A percentile compares a stretch with the other conserved stretches of the same genome.
phyloP scores from a whole-genome alignment of 1,140 invertebrate species.

The Drosophila azteca region DNA sequence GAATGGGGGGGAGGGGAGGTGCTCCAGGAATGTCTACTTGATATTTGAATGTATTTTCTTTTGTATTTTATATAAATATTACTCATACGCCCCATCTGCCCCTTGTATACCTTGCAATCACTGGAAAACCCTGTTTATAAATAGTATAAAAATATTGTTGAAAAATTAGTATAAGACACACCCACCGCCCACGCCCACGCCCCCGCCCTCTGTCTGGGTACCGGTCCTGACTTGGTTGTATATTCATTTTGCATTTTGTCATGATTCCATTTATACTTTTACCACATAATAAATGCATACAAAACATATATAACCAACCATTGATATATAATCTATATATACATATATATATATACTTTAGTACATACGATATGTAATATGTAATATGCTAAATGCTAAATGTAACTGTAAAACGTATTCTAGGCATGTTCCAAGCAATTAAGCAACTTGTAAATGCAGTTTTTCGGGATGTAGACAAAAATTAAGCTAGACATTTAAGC shows the following conservation, averaged over 20 bases:
- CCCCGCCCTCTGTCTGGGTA: too few species aligned
- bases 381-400: constrained; percentile 11
- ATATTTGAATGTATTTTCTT: too few species aligned
- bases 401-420: constrained; percentile 52
- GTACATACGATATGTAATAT: background rate
- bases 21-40: too few species aligned
- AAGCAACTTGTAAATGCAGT: constrained; percentile 44
- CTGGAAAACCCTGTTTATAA: background rate
- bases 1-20: too few species aligned
- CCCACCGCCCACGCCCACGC: too few species aligned
- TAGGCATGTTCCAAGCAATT: constrained; percentile 67
- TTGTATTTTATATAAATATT: too few species aligned
- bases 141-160: background rate
- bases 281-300: too few species aligned
- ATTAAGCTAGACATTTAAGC: constrained; percentile 53
- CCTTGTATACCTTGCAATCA: too few species aligned
- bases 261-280: constrained; percentile 26
- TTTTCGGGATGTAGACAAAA: constrained; percentile 23
- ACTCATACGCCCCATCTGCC: too few species aligned
- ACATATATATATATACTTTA: too few species aligned
- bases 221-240: constrained; percentile 7
- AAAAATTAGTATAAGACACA: background rate
- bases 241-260: constrained; percentile 52
- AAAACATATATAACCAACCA: too few species aligned
- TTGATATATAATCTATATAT: too few species aligned